Evolutionary conservation across 2,888 invertebrate species (phyloP).

Genomic region (Ennomos fuscantarius): DNA sequence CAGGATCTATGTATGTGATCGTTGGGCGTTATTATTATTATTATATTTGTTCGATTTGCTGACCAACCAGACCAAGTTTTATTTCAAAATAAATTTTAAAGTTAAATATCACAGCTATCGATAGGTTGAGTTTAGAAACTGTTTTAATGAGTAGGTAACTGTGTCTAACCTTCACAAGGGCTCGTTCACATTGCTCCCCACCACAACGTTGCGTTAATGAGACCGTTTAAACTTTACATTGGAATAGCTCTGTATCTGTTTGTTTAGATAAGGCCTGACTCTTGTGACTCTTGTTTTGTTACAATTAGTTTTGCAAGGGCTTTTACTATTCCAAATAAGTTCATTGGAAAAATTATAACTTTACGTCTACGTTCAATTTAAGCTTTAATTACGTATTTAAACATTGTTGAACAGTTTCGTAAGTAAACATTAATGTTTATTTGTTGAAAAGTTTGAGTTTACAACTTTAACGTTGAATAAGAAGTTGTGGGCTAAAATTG

Average conservation of each 20-base stretch:
- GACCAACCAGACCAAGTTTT: too few relatives aligned
- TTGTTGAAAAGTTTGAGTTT: too few relatives aligned
- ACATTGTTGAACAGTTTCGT: too few relatives aligned
- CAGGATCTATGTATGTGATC: too few relatives aligned
- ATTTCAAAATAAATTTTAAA: too few relatives aligned
- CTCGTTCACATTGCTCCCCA: conserved; percentile 28
- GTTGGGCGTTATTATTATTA: too few relatives aligned
- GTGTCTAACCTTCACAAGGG: conserved; percentile 35
- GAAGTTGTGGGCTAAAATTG: too few relatives aligned
- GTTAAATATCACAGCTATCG: neutral
- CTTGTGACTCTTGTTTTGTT: neutral
- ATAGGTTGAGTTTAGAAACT: conserved; percentile 3
- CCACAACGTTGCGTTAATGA: conserved; percentile 40
- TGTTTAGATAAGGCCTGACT: conserved; percentile 30
- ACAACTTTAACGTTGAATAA: too few relatives aligned
- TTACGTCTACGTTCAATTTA: too few relatives aligned
- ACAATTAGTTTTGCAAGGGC: neutral
- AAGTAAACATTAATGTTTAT: too few relatives aligned
- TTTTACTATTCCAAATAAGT: neutral
- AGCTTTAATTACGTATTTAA: too few relatives aligned
- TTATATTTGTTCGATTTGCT: too few relatives aligned
- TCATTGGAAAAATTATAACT: neutral
- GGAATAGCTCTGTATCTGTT: conserved; percentile 32
- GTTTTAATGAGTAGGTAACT: neutral
- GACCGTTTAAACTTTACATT: conserved; percentile 36